Evolutionary conservation across 2,797 vertebrate genomes (phyloP).

Genomic region (Hypotaenidia philippensis): DNA sequence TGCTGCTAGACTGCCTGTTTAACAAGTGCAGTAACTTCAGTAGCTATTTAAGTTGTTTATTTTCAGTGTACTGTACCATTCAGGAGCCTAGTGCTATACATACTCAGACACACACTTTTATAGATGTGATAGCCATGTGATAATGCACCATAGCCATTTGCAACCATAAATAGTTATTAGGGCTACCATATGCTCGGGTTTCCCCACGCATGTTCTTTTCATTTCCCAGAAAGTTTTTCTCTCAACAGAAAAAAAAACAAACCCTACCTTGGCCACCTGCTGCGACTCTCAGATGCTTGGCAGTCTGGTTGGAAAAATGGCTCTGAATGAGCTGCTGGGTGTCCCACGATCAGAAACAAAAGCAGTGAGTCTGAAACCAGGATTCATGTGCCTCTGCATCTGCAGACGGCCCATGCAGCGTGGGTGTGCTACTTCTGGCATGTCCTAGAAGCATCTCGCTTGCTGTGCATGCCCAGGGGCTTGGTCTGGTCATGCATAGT

Average conservation of each 20-base stretch:
- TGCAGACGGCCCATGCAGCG: rapidly evolving
- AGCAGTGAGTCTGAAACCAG: not conserved
- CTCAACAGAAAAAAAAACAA: not conserved
- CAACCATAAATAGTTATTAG: not conserved
- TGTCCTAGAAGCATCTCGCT: not conserved
- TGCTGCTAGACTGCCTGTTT: not conserved
- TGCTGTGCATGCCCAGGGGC: not conserved
- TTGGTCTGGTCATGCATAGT: not conserved
- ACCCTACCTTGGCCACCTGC: not conserved
- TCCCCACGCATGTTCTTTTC: not conserved
- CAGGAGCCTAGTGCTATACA: not conserved
- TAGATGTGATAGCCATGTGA: not conserved
- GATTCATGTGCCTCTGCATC: rapidly evolving
- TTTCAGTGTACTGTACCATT: not conserved
- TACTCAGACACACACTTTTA: not conserved
- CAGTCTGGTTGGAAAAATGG: not conserved
- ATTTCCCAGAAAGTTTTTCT: not conserved
- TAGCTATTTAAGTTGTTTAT: not conserved
- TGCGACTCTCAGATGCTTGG: not conserved
- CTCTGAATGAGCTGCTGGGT: not conserved
- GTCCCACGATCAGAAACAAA: not conserved
- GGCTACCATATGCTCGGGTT: not conserved
- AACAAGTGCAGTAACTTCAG: not conserved
- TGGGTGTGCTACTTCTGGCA: not conserved
- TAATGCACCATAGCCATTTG: not conserved